Conservation (phyloP, 2,113 vertebrate species). For the Microcebus tavaratra region DNA sequence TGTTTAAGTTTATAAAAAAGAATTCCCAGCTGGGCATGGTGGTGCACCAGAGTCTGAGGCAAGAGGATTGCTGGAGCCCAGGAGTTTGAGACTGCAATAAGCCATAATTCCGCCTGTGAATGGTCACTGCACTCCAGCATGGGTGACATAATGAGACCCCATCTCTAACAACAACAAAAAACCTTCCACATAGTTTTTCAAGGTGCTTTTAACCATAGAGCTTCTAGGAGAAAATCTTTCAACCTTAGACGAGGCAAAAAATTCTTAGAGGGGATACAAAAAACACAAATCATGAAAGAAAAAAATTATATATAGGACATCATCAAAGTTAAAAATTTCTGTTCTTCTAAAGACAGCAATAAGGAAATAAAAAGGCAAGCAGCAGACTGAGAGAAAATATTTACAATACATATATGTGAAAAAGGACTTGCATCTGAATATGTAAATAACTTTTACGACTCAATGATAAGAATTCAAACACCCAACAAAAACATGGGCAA, state of each 20-base stretch:
- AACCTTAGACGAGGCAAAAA: constrained; percentile 17
- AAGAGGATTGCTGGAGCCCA: too few species aligned
- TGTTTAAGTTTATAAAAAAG: constrained; percentile 1
- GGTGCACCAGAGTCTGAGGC: too few species aligned
- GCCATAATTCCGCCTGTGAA: too few species aligned
- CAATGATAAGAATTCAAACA: constrained; percentile 64
- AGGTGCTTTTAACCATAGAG: constrained; percentile 39
- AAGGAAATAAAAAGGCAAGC: constrained; percentile 60
- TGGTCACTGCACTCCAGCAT: too few species aligned
- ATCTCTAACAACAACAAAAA: not conserved
- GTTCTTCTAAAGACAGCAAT: constrained; percentile 34
- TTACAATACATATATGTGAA: constrained; percentile 52
- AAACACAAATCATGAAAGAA: constrained; percentile 36
- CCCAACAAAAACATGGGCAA: constrained; percentile 69
- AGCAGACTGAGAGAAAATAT: constrained; percentile 62
- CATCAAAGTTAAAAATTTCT: constrained; percentile 32
- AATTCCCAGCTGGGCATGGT: too few species aligned
- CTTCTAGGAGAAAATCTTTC: not conserved
- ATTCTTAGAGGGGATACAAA: not conserved
- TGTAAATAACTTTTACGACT: constrained; percentile 62
- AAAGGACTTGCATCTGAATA: constrained; percentile 64
- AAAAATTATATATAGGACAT: not conserved
- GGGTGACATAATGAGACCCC: too few species aligned
- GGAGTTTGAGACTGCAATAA: too few species aligned
- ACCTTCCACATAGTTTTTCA: not conserved